phyloP scores from a whole-genome alignment of 1,140 invertebrate genomes.

The Neodiprion fabricii region DNA sequence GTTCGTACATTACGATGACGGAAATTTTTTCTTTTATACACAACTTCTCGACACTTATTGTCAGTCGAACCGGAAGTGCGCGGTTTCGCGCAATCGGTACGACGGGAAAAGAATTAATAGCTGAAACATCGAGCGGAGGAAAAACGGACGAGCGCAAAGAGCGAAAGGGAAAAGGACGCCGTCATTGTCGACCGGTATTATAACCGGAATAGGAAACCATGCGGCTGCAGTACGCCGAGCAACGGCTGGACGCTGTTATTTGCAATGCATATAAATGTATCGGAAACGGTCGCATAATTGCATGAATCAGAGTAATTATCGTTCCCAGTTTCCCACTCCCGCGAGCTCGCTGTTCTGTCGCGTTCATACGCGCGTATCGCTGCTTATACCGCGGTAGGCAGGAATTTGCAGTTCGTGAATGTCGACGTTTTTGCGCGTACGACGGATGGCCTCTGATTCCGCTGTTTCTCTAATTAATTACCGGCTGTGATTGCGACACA shows the following conservation, averaged over 20 bases:
- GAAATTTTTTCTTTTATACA: no score
- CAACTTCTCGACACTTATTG: no score
- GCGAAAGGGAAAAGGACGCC: not conserved
- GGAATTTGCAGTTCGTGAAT: constrained; percentile 15
- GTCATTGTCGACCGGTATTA: constrained; percentile 23
- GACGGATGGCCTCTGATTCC: not conserved
- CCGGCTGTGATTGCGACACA: not conserved
- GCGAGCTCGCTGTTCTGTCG: constrained; percentile 4
- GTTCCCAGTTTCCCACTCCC: constrained; percentile 19
- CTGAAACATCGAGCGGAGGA: not conserved
- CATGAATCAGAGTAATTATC: constrained; percentile 54
- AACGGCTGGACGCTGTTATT: constrained; percentile 39
- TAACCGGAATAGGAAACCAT: constrained; percentile 40
- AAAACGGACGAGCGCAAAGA: not conserved
- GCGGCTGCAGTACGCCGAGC: constrained; percentile 17
- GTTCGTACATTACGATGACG: no score
- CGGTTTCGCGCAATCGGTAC: no score
- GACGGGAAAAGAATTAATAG: no score
- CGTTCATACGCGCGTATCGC: not conserved
- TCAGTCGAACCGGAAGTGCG: no score
- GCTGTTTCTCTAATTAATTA: not conserved
- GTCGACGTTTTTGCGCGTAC: not conserved
- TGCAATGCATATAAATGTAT: constrained; percentile 47
- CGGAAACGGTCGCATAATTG: constrained; percentile 48
- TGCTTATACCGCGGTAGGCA: not conserved